A percentile compares a stretch with the other conserved stretches of the same genome.
Evolutionary conservation across 2,888 invertebrate species (phyloP).

Genomic region (Volucella inflata): DNA sequence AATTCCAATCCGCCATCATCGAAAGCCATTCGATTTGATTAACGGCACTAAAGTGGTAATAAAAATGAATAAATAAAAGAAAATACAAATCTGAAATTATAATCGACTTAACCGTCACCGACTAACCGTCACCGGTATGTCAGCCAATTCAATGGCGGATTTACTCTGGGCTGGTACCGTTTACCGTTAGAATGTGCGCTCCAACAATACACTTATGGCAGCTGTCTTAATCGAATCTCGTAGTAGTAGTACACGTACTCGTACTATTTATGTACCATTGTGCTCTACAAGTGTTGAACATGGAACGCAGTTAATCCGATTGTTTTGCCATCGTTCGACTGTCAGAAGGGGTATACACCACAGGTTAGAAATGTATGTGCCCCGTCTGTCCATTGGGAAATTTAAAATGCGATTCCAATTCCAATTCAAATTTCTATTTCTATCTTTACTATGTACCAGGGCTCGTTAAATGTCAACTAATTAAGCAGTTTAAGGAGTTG

Average conservation of each 20-base stretch:
- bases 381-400: constrained; percentile 26
- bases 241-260: constrained; percentile 15
- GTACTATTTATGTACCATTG: neutral
- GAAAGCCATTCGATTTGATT: constrained; percentile 53
- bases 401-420: constrained; percentile 30
- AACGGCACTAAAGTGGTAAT: constrained; percentile 55
- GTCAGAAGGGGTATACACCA: constrained; percentile 7
- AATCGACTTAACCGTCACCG: constrained; percentile 62
- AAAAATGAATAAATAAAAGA: constrained; percentile 39
- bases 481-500: constrained; percentile 49
- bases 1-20: neutral
- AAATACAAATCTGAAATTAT: constrained; percentile 52
- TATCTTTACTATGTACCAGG: neutral
- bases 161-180: constrained; percentile 31
- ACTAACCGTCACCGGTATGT: constrained; percentile 34
- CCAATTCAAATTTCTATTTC: neutral
- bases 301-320: constrained; percentile 23
- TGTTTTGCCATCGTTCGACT: neutral
- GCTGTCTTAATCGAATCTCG: constrained; percentile 47
- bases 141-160: constrained; percentile 63
- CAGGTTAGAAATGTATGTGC: neutral
- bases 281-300: constrained; percentile 27
- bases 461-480: constrained; percentile 39
- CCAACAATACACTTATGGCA: constrained; percentile 28
- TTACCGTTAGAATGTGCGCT: constrained; percentile 35